Base-by-base conservation (phyloP, 2,888 invertebrate species). In the Eristalis arbustorum region DNA sequence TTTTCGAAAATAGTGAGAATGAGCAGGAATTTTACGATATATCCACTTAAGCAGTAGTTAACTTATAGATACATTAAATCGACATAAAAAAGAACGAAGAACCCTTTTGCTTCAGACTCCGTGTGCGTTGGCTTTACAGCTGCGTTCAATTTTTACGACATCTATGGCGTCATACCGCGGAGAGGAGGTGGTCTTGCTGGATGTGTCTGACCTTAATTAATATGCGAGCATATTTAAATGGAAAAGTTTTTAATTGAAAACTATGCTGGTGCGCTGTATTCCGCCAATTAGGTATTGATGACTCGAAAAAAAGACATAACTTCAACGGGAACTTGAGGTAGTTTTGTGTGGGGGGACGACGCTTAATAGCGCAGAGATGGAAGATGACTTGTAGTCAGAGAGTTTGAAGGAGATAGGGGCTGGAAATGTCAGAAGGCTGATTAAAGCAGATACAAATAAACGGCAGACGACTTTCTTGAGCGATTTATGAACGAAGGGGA, bases 11-110 rank as follows among this genome's bases (percentile, higher is more conserved):
- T 75, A 67, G 72, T 67, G 62, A 57, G 61, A 72, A 81, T 67
- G 73, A 77, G 81, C 49, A 57, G 37, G 18, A 61, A 14, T 81
- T 81, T 85, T 64, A 81, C 31, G 84, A 83, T 42, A 37, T 23
- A 59, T 49, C 71, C 73, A 59, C 56, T 77, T 80, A 77, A 81
- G 77, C 72, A 72, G 72, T 42, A 77, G 73, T 85, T 84, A 84
- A 84, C 59, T 77, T 72, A 61, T 67, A 67, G 49, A 69, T 71
- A 61, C 72, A 73, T 72, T 75, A 49, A 49, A 49, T 49, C 49
- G 18, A 72, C 57, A 79, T 74, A 4, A 22, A 64, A 25, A 59
- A 25, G 25, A 72, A 31, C 61, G 62, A 59, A 64, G 63, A 34
- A 63, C 63, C 67, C 73, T 23, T 23, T 34, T 37, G 69, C 42